Evolutionary conservation across 2,797 vertebrate genomes (phyloP).

Genomic region (Trichosurus vulpecula): DNA sequence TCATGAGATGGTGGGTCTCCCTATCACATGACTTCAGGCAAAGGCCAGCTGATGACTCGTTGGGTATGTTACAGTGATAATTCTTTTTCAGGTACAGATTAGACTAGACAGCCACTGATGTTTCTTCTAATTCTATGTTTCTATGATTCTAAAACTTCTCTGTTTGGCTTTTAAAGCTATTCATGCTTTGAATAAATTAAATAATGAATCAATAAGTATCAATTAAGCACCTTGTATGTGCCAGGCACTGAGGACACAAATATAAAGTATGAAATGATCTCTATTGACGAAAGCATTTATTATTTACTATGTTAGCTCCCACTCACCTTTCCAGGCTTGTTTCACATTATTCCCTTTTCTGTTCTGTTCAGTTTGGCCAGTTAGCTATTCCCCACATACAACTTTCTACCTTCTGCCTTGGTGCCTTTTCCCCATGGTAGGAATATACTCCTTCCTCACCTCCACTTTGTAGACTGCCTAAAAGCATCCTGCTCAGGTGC

Average conservation of each 20-base stretch:
- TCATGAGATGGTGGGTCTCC: neutral
- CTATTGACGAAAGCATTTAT: neutral
- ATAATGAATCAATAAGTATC: neutral
- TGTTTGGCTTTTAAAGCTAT: neutral
- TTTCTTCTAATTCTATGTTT: neutral
- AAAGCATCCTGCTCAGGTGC: neutral
- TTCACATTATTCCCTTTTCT: neutral
- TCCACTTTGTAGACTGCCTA: neutral
- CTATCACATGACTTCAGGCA: neutral
- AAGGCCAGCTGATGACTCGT: neutral
- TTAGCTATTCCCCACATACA: neutral
- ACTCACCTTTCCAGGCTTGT: neutral
- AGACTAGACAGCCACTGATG: neutral
- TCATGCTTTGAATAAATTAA: neutral
- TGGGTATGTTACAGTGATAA: neutral
- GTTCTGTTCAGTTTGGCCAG: neutral
- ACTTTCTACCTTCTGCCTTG: neutral
- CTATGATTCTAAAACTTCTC: neutral
- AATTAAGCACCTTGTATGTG: neutral
- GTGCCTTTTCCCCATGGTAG: neutral
- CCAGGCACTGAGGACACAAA: neutral
- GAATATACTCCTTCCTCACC: neutral
- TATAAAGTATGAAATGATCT: neutral
- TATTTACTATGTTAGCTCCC: neutral
- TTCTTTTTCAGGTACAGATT: neutral